A percentile compares a stretch with the other conserved stretches of the same genome.
Evolutionary conservation across 2,113 vertebrate species (phyloP).

Genomic region (Turdus rufiventris): DNA sequence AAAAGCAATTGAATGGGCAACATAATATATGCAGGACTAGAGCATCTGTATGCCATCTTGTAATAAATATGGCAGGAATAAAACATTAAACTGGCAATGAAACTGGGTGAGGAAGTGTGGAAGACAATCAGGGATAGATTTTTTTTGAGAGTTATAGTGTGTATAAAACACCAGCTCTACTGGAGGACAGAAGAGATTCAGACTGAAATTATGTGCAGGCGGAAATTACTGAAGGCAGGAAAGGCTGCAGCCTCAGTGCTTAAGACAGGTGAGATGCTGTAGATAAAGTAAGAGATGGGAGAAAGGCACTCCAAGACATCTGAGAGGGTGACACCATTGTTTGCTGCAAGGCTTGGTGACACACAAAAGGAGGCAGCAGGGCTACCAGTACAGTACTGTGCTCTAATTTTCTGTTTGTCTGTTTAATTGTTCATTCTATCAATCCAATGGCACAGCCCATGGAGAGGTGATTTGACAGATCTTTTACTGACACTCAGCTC

Average conservation of each 20-base stretch:
- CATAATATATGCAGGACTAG: background rate
- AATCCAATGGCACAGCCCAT: rapidly evolving
- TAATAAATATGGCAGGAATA: constrained; percentile 24
- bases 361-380: background rate
- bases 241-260: constrained; percentile 1
- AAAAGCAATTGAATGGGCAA: background rate
- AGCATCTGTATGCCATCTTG: background rate
- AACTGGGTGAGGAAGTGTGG: background rate
- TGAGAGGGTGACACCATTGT: background rate
- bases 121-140: background rate
- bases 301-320: background rate
- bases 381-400: background rate
- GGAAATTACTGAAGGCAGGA: background rate
- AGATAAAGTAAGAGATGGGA: background rate
- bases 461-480: background rate
- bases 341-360: background rate
- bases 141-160: background rate
- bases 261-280: background rate
- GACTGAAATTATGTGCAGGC: background rate
- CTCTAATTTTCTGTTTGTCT: background rate
- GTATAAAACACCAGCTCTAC: background rate
- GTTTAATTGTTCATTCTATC: background rate
- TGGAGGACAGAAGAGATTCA: background rate
- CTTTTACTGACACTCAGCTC: rapidly evolving
- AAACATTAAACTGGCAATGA: background rate